These are phyloP conservation scores for Cactoblastis cactorum DNA, from an alignment of 2,888 invertebrate genomes.

Conservation along the genomic window DNA sequence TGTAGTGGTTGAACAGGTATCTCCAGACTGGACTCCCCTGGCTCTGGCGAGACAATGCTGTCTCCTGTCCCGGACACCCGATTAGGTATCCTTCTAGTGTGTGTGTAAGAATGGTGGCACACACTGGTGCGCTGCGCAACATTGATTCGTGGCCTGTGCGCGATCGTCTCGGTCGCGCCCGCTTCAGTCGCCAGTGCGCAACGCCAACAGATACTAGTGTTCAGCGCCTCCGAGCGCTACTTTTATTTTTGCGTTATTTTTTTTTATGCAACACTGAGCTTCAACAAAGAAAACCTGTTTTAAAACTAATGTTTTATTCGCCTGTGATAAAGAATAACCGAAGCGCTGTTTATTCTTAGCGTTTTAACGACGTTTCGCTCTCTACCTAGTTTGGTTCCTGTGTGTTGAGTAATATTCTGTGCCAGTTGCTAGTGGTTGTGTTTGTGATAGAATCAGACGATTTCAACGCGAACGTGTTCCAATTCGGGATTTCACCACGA, in stretches of 20 bases:
- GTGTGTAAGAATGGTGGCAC: conserved; percentile 41
- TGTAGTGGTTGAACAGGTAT: conserved; percentile 46
- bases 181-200: conserved; percentile 74
- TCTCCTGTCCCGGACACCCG: conserved; percentile 28
- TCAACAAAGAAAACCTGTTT: conserved; percentile 60
- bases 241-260: conserved; percentile 69
- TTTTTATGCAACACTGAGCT: conserved; percentile 47
- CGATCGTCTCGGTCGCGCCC: conserved; percentile 39
- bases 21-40: conserved; percentile 37
- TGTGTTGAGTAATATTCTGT: conserved; percentile 75
- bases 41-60: conserved; percentile 47
- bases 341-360: conserved; percentile 37
- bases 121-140: conserved; percentile 62
- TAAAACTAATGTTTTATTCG: conserved; percentile 41
- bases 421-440: conserved; percentile 72
- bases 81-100: conserved; percentile 32
- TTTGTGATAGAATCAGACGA: conserved; percentile 71
- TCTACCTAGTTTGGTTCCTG: conserved; percentile 63
- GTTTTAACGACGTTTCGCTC: conserved; percentile 46
- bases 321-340: conserved; percentile 40
- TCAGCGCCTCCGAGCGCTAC: conserved; percentile 41
- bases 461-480: conserved; percentile 74
- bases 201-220: conserved; percentile 69
- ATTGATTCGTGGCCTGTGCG: conserved; percentile 72
- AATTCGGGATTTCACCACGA: conserved; percentile 77